phyloP scores from a whole-genome alignment of 2,113 vertebrate genomes.

The Gasterosteus aculeatus region DNA sequence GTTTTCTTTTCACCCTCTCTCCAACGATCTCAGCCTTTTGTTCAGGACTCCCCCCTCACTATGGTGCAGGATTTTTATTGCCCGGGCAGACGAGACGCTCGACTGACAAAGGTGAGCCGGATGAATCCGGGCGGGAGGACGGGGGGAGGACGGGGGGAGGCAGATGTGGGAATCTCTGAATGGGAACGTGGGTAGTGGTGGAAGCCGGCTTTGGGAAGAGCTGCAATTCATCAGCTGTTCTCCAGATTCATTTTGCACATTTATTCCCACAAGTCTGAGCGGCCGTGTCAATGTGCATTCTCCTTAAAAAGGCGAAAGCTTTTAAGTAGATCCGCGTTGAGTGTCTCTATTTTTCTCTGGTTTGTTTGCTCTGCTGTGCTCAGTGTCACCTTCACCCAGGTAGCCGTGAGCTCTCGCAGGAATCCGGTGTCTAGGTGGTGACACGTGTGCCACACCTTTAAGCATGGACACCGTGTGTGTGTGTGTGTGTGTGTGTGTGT shows the following conservation, averaged over 20 bases:
- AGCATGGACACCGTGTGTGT: constrained; percentile 7
- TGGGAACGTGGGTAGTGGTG: constrained; percentile 45
- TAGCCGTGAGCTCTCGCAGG: constrained; percentile 29
- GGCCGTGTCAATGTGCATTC: constrained; percentile 38
- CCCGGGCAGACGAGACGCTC: constrained; percentile 49
- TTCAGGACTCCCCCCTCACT: constrained; percentile 52
- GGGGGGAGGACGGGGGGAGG: constrained; percentile 7
- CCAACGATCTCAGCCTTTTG: constrained; percentile 49
- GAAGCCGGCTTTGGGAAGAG: not conserved
- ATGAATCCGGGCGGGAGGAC: constrained; percentile 6
- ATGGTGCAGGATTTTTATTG: constrained; percentile 78
- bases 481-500: constrained; percentile 33
- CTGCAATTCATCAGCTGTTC: constrained; percentile 20
- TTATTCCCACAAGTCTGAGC: constrained; percentile 35
- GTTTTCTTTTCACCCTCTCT: constrained; percentile 15
- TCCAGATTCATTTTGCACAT: not conserved
- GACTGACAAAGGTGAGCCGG: constrained; percentile 76
- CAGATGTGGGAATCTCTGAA: constrained; percentile 1
- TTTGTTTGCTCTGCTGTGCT: constrained; percentile 35
- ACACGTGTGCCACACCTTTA: constrained; percentile 59
- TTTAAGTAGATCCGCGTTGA: constrained; percentile 39
- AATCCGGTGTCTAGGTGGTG: constrained; percentile 14
- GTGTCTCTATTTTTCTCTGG: constrained; percentile 31
- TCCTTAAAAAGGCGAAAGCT: constrained; percentile 47
- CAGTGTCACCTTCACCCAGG: constrained; percentile 67